Conservation (phyloP, 37 sponge, comb jelly and placozoan species). For the Crambe crambe region DNA sequence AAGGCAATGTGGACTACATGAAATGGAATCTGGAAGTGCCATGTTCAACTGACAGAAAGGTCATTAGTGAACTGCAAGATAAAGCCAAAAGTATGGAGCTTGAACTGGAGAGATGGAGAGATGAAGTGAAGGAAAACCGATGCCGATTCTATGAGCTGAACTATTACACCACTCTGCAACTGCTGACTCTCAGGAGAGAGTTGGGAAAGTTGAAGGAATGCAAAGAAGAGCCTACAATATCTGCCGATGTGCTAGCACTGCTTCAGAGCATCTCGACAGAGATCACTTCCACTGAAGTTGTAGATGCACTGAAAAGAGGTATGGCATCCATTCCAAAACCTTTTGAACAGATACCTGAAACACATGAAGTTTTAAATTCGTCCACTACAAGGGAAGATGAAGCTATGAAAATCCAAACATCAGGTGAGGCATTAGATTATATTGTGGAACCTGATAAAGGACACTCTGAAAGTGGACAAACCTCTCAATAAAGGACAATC, state of each 20-base stretch:
- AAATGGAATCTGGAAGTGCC: conserved; percentile 22
- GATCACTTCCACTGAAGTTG: background rate
- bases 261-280: conserved; percentile 44
- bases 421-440: too few species aligned
- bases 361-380: too few species aligned
- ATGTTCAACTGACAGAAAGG: background rate
- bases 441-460: too few species aligned
- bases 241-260: conserved; percentile 20
- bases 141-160: conserved; percentile 56
- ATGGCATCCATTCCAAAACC: background rate
- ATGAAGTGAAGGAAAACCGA: conserved; percentile 8
- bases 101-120: conserved; percentile 41
- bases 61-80: conserved; percentile 20
- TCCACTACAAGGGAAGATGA: too few species aligned
- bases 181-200: conserved; percentile 46
- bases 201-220: conserved; percentile 21
- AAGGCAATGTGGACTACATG: conserved; percentile 41
- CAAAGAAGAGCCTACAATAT: background rate
- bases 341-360: too few species aligned
- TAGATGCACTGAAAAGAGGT: background rate
- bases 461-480: too few species aligned
- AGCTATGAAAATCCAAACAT: too few species aligned
- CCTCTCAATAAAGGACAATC: too few species aligned
- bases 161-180: conserved; percentile 70
- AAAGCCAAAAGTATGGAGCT: conserved; percentile 39